phyloP scores from a whole-genome alignment of 2,888 invertebrate genomes.

The Zaprionus lineosus region DNA sequence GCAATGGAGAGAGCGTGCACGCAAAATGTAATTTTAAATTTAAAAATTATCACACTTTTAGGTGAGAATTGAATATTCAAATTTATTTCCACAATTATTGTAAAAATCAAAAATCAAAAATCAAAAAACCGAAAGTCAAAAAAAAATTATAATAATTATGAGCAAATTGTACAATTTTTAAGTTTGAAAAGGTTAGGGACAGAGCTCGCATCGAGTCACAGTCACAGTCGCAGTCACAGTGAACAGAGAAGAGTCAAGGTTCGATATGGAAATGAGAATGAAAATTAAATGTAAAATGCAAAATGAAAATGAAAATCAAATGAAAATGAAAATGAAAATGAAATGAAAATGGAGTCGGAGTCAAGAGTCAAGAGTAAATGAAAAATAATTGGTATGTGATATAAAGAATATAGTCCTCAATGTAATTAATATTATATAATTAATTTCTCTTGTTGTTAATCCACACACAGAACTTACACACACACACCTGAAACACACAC shows the following conservation, averaged over 20 bases:
- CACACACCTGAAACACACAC: conserved; percentile 4
- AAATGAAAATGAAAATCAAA: not conserved
- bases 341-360: conserved; percentile 58
- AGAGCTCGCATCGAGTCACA: conserved; percentile 59
- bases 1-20: too few relatives aligned
- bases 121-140: too few relatives aligned
- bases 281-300: not conserved
- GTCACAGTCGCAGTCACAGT: conserved; percentile 54
- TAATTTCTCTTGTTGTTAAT: conserved; percentile 67
- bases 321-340: conserved; percentile 3
- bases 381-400: conserved; percentile 83
- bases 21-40: conserved; percentile 12
- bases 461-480: conserved; percentile 37
- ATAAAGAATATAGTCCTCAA: conserved; percentile 83
- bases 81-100: too few relatives aligned
- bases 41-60: too few relatives aligned
- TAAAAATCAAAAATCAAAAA: too few relatives aligned
- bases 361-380: conserved; percentile 67
- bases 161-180: too few relatives aligned
- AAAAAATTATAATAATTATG: too few relatives aligned
- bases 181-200: conserved; percentile 33
- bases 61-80: too few relatives aligned
- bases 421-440: conserved; percentile 72
- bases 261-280: too few relatives aligned
- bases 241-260: not conserved